phyloP scores from a whole-genome alignment of 2,888 invertebrate genomes.

The Agrochola lychnidis region DNA sequence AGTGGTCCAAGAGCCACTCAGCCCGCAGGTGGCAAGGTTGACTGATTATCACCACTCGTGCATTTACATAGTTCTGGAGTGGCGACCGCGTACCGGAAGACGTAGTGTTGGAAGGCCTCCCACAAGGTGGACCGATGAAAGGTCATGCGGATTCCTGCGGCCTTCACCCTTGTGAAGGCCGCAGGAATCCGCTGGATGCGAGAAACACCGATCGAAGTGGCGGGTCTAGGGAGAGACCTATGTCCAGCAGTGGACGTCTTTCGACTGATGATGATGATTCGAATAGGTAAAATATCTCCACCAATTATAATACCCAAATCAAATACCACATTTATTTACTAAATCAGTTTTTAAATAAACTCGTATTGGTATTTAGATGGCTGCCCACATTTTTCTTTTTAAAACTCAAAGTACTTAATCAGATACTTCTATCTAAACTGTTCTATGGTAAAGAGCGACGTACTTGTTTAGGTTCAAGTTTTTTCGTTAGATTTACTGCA shows the following conservation, averaged over 20 bases:
- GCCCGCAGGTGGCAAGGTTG: neutral
- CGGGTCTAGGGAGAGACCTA: no score
- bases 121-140: no score
- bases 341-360: neutral
- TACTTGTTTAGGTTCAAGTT: constrained; percentile 1
- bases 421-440: neutral
- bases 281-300: no score
- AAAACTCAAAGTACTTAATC: constrained; percentile 13
- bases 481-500: neutral
- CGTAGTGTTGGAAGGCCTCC: no score
- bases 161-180: no score
- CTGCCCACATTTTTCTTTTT: neutral
- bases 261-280: no score
- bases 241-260: no score
- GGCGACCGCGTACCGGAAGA: no score
- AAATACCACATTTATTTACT: neutral
- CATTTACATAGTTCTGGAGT: no score
- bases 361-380: neutral
- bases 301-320: neutral
- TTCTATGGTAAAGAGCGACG: neutral
- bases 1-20: neutral
- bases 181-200: no score
- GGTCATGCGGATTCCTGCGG: no score
- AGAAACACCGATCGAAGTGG: no score
- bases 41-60: neutral